Base-by-base conservation (phyloP, 2,888 invertebrate species). In the Lymantria monacha region DNA sequence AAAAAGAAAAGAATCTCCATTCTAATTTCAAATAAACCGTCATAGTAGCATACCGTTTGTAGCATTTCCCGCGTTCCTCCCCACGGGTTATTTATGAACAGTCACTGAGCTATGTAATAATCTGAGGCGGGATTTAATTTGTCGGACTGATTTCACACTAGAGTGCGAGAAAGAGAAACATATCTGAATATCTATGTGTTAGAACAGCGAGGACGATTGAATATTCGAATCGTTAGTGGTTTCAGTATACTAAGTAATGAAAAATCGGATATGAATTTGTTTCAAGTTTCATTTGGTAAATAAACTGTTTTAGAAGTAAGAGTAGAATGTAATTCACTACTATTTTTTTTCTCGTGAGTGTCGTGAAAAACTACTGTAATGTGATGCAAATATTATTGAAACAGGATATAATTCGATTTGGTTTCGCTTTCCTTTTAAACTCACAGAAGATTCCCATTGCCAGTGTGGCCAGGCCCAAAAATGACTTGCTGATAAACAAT, bases 91-190 rank as follows among this genome's bases (percentile, higher is more conserved):
- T 93, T 93, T 93, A 93, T 93, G 93, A 93, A 93, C 93, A 92
- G 92, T 93, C 93, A 93, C 93, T 92, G 92, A 93, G 93, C 93
- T 93, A 93, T 93, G 93, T 93, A 93, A 93, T 93, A 93, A 93
- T 93, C 93, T 93, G 93, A 92, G 92, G 92, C 92, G 83, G 93
- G 93, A 94, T 93, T 93, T 93, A 93, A 93, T 94, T 93, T 94
- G 93, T 93, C 91, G 92, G 93, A 93, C 93, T 93, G 93, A 93
- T 93, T 93, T 93, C 92, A 93, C 93, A 92, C 92, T 92, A 92
- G 83, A 65, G 80, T 68, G 76, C 53, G 70, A 83, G 50, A 36
- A 76, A 57, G 83, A 81, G 31, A 42, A 49, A 44, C 8, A 33
- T 54, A 69, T 63, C 43, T 9, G n/a, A 30, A 40, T n/a, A 48